Evolutionary conservation across 2,113 vertebrate genomes (phyloP), one percentile per base, ranked within the genome.

Genomic region (Eclectus roratus): DNA sequence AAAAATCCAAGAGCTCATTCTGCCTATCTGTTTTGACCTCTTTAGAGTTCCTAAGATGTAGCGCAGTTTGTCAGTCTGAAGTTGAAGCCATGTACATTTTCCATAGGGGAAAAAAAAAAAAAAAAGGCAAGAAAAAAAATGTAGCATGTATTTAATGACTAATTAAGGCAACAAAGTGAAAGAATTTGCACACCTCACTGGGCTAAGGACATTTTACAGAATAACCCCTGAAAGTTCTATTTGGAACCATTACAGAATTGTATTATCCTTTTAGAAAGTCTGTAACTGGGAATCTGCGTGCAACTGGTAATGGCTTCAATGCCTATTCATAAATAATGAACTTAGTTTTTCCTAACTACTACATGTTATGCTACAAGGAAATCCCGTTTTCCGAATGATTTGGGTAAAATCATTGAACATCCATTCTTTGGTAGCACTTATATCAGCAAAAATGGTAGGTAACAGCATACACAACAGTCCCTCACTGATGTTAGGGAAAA

Each of bases 91-190:
- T 9, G 39, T 19, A 61, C 8, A 9, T 69, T 72, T 89, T 79
- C 39, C 46, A 50, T 5, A 39, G 39, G 17, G 13, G 44, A 71
- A 71, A 61, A 8, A 43, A 15, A 8, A 43, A 15, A 68, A 71
- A 72, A 66, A 7, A 56, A 79, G 55, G 35, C 11, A 47, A 44
- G 25, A 5, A 41, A 85, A 71, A 53, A 53, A 70, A 6, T 20
- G 5, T 37, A 79, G 61, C 17, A 6, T 66, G 29, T 15, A 60
- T 35, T 71, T 89, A 80, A 79, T 70, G 79, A 77, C 53, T 81
- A 88, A 88, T 85, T 82, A 87, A 71, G 35, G 47, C 43, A 92
- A 80, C 21, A 80, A 83, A 79, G 21, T 39, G 39, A 85, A 87
- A 52, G 56, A 79, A 87, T 91, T 76, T 92, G 83, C 44, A 76